These are phyloP conservation scores for Proctacanthus coquilletti DNA, from an alignment of 1,140 invertebrate species.

Conservation along the genomic window DNA sequence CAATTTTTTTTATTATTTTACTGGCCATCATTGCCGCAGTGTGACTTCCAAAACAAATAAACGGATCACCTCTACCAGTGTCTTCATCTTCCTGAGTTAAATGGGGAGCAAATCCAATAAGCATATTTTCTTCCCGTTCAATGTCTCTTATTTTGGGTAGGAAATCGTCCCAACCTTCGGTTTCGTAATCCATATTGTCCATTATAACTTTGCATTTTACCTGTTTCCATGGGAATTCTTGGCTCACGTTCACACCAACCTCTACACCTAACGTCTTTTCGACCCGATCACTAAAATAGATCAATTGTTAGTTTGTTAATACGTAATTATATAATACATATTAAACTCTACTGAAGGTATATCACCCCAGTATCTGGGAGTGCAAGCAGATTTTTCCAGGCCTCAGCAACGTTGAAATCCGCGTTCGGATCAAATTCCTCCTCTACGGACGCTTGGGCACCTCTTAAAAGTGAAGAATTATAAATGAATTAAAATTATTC, in stretches of 20 bases:
- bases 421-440: constrained; percentile 14
- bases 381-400: constrained; percentile 17
- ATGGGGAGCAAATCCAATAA: constrained; percentile 51
- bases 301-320: neutral
- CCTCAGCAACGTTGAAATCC: constrained; percentile 18
- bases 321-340: neutral
- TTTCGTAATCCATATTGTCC: constrained; percentile 37
- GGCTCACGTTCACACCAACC: constrained; percentile 41
- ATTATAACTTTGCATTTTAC: constrained; percentile 43
- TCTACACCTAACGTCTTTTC: constrained; percentile 34
- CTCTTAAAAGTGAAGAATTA: constrained; percentile 18
- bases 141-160: constrained; percentile 32
- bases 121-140: constrained; percentile 38
- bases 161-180: constrained; percentile 33
- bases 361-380: constrained; percentile 17
- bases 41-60: constrained; percentile 36
- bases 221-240: constrained; percentile 55
- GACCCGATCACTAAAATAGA: constrained; percentile 5
- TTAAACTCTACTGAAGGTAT: constrained; percentile 19
- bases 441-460: constrained; percentile 9
- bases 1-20: constrained; percentile 37
- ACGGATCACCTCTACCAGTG: constrained; percentile 43
- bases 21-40: constrained; percentile 33
- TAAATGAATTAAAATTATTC: constrained; percentile 17
- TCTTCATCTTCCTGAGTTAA: constrained; percentile 42